Base-by-base conservation (phyloP, 2,888 invertebrate species). In the Plagodis pulveraria region DNA sequence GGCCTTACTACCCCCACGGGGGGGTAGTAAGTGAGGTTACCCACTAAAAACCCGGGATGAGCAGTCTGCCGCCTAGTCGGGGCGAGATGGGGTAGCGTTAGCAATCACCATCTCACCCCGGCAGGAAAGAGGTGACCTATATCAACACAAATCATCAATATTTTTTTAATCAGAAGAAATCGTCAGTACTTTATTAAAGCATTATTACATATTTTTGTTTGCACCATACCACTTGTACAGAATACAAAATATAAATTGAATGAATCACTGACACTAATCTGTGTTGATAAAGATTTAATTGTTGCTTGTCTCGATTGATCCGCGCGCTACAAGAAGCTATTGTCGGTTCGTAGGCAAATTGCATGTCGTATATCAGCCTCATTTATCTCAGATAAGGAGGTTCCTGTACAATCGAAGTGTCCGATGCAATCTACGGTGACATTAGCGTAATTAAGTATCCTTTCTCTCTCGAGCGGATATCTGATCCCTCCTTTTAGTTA, bases 401-500 rank as follows among this genome's bases (percentile, higher is more conserved):
- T 11, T 32, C 11, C 53, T 52, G 50, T 44, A 42, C 38, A 44
- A 47, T 58, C 53, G 12, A 22, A 34, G 10, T 48, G 51, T 48
- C 45, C 42, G 63, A 59, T 65, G 51, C 41, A 46, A 65, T 65
- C 59, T 65, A 53, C 34, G 9, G 56, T 32, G 62, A 51, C 62
- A 55, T 67, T 63, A 63, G 43, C 56, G 56, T 65, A 63, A 65
- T 65, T 60, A 63, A 65, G 53, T 65, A 60, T 44, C 50, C 58
- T 58, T 59, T 62, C 58, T 62, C 58, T 54, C 49, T 54, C 51
- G 50, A 42, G 41, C 47, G 49, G 22, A 5, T 62, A 62, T 67
- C 63, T 61, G 62, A 58, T 63, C 47, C 22, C 50, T 33, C 56
- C 46, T 57, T n/a, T n/a, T 55, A 55, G 44, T 54, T 50, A 56